These are phyloP conservation scores for Paramormyrops hopkinsi DNA, from an alignment of 2,797 vertebrate genomes.

Conservation along the genomic window DNA sequence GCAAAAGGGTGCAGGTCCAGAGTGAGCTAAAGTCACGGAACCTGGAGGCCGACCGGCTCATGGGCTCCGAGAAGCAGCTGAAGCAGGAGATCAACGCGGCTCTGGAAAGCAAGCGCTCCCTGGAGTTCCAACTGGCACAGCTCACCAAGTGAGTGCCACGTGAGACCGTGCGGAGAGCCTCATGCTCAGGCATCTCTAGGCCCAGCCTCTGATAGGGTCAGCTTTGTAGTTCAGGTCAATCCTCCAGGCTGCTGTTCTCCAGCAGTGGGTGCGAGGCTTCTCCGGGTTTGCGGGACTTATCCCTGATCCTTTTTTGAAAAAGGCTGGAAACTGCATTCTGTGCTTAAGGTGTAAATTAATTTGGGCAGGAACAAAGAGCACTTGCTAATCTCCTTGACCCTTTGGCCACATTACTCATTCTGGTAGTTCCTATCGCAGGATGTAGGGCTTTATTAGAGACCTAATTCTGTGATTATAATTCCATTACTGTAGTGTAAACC, in stretches of 20 bases:
- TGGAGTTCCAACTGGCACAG: constrained; percentile 94
- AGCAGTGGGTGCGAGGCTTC: constrained; percentile 34
- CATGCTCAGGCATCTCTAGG: constrained; percentile 85
- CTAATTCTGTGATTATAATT: neutral
- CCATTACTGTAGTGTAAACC: neutral
- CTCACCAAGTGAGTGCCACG: constrained; percentile 80
- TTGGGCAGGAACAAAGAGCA: neutral
- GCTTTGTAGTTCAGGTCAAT: constrained; percentile 96
- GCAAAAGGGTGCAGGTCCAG: constrained; percentile 73
- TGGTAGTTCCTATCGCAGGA: neutral
- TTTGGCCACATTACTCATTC: neutral
- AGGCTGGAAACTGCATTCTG: neutral
- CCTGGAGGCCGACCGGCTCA: constrained; percentile 82
- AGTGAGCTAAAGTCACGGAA: constrained; percentile 80
- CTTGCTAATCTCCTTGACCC: neutral
- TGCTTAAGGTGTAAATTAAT: neutral
- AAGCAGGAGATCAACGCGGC: constrained; percentile 92
- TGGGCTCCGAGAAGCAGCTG: constrained; percentile 90
- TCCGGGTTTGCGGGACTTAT: neutral
- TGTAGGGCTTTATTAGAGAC: neutral
- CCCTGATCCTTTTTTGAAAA: neutral
- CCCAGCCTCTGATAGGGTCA: constrained; percentile 91
- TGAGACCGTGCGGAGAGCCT: constrained; percentile 62
- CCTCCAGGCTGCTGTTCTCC: constrained; percentile 95
- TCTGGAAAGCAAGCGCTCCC: constrained; percentile 84